These are phyloP conservation scores for Caenorhabditis drosophilae DNA, from an alignment of 2,888 invertebrate genomes.

Conservation along the genomic window DNA sequence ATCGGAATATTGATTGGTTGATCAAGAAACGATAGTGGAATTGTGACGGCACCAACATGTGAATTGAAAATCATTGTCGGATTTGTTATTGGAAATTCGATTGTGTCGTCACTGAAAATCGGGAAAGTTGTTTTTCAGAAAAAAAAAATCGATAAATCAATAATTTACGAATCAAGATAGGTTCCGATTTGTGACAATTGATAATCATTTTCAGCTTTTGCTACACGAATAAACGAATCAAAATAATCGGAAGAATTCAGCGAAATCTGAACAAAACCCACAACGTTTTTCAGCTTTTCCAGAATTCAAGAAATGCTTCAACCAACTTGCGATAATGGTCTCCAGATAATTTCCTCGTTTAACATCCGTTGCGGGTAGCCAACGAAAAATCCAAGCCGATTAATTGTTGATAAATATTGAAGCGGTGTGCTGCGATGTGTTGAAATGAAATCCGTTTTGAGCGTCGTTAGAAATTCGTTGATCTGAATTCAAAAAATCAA, in stretches of 20 bases:
- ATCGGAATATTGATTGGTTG: conserved; percentile 41
- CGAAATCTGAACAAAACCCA: conserved; percentile 25
- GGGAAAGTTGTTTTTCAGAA: no score
- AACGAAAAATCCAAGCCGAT: conserved; percentile 40
- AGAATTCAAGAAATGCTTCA: neutral
- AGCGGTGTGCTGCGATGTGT: conserved; percentile 42
- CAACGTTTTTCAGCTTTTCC: no score
- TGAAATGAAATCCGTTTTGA: conserved; percentile 43
- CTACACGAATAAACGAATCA: conserved; percentile 28
- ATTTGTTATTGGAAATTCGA: conserved; percentile 28
- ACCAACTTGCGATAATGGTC: conserved; percentile 39
- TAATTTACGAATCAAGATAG: conserved; percentile 29
- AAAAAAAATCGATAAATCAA: neutral
- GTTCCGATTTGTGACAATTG: conserved; percentile 43
- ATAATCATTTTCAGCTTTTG: conserved; percentile 43
- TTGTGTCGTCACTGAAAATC: conserved; percentile 39
- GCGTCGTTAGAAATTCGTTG: conserved; percentile 26
- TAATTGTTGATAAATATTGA: conserved; percentile 36
- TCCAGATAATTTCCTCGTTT: conserved; percentile 45
- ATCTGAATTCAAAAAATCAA: conserved; percentile 2
- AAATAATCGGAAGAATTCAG: conserved; percentile 47
- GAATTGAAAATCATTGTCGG: conserved; percentile 41
- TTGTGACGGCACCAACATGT: conserved; percentile 22
- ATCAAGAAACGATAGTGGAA: conserved; percentile 47
- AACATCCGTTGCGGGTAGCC: conserved; percentile 39